Evolutionary conservation across 2,888 invertebrate genomes (phyloP).

Genomic region (Drosophila cracens): DNA sequence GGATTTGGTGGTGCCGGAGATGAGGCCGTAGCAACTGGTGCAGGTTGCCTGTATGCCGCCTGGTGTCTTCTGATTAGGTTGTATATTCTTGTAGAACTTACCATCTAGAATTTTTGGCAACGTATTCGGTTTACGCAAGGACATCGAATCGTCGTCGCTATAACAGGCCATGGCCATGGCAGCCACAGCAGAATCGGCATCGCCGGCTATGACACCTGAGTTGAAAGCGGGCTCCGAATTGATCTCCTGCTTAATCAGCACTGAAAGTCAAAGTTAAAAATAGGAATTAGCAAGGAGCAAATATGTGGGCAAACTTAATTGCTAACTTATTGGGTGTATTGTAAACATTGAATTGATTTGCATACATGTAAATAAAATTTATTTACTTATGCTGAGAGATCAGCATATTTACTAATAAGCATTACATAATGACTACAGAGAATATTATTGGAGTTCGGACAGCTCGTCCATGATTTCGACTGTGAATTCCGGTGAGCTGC

Average conservation of each 20-base stretch:
- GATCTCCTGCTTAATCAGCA: conserved; percentile 61
- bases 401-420: conserved; percentile 16
- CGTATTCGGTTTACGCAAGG: conserved; percentile 66
- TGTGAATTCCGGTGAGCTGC: conserved; percentile 74
- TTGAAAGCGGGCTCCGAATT: conserved; percentile 16
- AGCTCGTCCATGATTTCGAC: conserved; percentile 81
- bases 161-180: conserved; percentile 39
- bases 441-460: conserved; percentile 61
- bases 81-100: conserved; percentile 81
- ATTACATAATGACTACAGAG: conserved; percentile 28
- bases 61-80: conserved; percentile 80
- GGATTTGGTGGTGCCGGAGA: conserved; percentile 82
- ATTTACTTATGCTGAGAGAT: conserved; percentile 38
- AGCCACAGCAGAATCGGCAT: conserved; percentile 32
- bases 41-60: conserved; percentile 83
- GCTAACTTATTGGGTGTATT: conserved; percentile 17
- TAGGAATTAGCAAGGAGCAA: conserved; percentile 32
- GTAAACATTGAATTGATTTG: conserved; percentile 17
- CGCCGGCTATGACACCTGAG: conserved; percentile 33
- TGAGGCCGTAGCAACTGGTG: conserved; percentile 77
- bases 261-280: conserved; percentile 48
- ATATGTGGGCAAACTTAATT: neutral
- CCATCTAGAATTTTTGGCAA: conserved; percentile 82
- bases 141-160: conserved; percentile 65
- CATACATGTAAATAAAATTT: conserved; percentile 31